These are phyloP conservation scores for Esox lucius DNA, from an alignment of 2,797 vertebrate species.

Conservation along the genomic window DNA sequence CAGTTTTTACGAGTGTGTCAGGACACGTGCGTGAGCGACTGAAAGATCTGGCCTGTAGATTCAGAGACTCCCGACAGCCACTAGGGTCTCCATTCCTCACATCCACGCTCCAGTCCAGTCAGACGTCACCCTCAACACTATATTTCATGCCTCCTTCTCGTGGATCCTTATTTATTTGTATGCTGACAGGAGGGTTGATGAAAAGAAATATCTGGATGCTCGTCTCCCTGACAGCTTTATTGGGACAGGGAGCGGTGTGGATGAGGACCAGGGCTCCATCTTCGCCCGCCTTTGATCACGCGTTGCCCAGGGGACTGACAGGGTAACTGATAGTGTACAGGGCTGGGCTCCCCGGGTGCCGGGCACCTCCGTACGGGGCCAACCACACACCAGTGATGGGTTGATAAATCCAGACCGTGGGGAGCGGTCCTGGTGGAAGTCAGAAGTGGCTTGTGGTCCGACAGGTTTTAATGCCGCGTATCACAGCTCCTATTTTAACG, in stretches of 20 bases:
- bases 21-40: not conserved
- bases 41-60: not conserved
- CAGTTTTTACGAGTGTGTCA: conserved; percentile 10
- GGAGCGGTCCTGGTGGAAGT: too few species aligned
- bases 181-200: conserved; percentile 16
- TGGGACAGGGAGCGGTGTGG: not conserved
- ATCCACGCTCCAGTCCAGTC: too few species aligned
- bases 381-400: conserved; percentile 15
- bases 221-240: conserved; percentile 24
- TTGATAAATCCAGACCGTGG: conserved; percentile 37
- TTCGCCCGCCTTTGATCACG: conserved; percentile 12
- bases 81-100: not conserved
- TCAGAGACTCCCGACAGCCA: conserved; percentile 7
- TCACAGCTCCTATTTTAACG: conserved; percentile 59
- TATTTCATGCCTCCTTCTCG: not conserved
- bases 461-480: conserved; percentile 56
- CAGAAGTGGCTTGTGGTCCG: conserved; percentile 31
- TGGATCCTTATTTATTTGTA: conserved; percentile 15
- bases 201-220: conserved; percentile 15
- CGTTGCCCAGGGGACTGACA: conserved; percentile 4
- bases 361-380: not conserved
- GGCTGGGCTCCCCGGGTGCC: not conserved
- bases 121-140: not conserved
- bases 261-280: not conserved
- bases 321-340: not conserved